Evolutionary conservation across 2,888 invertebrate genomes (phyloP).

Genomic region (Drosophila stalkeri): DNA sequence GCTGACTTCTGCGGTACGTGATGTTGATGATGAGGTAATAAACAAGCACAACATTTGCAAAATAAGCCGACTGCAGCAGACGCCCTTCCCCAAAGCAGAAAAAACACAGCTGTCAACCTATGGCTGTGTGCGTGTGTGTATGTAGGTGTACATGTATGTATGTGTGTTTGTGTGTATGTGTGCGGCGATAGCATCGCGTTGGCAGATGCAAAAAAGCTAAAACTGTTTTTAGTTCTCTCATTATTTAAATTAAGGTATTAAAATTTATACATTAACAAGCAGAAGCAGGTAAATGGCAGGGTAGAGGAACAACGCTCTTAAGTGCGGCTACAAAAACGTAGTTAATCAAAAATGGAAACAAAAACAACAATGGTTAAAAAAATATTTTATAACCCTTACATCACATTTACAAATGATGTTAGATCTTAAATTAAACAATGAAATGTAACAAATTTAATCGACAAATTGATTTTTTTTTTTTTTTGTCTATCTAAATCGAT

Average conservation of each 20-base stretch:
- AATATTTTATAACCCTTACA: not conserved
- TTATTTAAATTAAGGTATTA: slow-evolving; percentile 43
- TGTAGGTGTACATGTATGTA: slow-evolving; percentile 21
- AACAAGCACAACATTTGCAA: slow-evolving; percentile 57
- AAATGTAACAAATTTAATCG: not conserved
- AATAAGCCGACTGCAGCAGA: slow-evolving; percentile 21
- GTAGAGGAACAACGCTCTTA: not conserved
- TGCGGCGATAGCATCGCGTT: slow-evolving; percentile 25
- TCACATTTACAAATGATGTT: not conserved
- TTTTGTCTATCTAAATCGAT: not conserved
- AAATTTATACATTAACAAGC: slow-evolving; percentile 25
- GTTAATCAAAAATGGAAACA: not conserved
- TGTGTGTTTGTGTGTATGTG: slow-evolving; percentile 18
- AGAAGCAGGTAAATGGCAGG: slow-evolving; percentile 7
- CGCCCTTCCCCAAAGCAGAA: slow-evolving; percentile 50
- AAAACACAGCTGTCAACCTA: slow-evolving; percentile 63
- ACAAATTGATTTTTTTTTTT: not conserved
- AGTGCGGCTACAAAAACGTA: not conserved
- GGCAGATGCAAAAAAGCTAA: slow-evolving; percentile 56
- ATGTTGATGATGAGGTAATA: slow-evolving; percentile 64
- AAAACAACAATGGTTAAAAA: not conserved
- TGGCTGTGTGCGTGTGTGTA: slow-evolving; percentile 1
- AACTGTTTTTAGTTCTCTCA: slow-evolving; percentile 37
- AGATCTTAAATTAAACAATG: not conserved
- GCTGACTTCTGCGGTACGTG: slow-evolving; percentile 66